Conservation (phyloP, 2,113 vertebrate species). For the Rhinoderma darwinii region DNA sequence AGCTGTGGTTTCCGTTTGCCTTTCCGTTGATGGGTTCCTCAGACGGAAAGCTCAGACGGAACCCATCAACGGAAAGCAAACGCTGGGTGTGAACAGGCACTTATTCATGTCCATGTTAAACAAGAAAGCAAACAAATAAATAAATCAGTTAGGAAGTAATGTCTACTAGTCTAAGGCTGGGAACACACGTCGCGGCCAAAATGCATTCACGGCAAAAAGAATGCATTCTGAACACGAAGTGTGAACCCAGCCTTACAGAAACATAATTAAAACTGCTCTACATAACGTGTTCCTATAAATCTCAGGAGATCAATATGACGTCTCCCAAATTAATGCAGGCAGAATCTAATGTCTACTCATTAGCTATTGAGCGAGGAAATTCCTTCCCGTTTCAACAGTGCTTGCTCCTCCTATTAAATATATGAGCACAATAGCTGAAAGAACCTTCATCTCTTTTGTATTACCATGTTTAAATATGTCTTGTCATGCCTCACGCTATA, state of each 20-base stretch:
- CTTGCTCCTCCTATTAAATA: not conserved
- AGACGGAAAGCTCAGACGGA: too few relatives aligned
- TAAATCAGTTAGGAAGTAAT: too few relatives aligned
- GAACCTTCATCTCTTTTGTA: not conserved
- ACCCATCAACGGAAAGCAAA: too few relatives aligned
- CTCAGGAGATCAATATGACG: slow-evolving; percentile 23
- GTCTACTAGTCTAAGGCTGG: too few relatives aligned
- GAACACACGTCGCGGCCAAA: too few relatives aligned
- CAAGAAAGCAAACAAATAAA: not conserved
- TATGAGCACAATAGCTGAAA: not conserved
- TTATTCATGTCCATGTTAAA: not conserved
- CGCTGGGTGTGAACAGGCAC: not conserved
- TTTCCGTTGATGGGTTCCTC: too few relatives aligned
- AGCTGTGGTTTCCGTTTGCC: too few relatives aligned
- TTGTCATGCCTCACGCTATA: not conserved
- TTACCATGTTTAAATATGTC: not conserved
- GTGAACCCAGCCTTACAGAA: not conserved
- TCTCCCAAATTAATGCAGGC: not conserved
- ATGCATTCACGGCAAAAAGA: too few relatives aligned
- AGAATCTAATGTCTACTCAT: slow-evolving; percentile 20
- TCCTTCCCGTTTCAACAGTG: not conserved
- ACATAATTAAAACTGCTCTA: slow-evolving; percentile 22
- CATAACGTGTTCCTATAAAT: slow-evolving; percentile 18
- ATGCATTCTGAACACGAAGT: too few relatives aligned
- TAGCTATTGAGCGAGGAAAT: not conserved